Percentiles rank a stretch among this genome's conserved stretches.
phyloP scores from a whole-genome alignment of 2,113 vertebrate species.

The Plotosus lineatus region DNA sequence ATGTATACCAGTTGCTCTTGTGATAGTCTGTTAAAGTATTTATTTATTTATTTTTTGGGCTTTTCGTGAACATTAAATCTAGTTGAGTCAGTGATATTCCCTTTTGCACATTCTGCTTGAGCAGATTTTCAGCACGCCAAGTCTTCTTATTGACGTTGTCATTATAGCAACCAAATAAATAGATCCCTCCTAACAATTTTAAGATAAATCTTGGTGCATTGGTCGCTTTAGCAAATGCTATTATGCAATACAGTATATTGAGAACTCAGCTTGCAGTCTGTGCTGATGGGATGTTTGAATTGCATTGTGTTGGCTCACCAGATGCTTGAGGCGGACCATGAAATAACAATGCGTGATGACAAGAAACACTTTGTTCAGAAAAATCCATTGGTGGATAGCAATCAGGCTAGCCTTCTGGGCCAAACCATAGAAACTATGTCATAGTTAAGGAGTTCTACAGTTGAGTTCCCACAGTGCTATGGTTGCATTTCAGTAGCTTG shows the following conservation, averaged over 20 bases:
- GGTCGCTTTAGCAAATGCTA: conserved; percentile 65
- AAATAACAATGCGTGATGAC: conserved; percentile 46
- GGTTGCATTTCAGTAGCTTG: neutral
- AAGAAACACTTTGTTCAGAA: conserved; percentile 32
- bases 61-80: neutral
- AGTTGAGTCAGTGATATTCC: neutral
- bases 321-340: conserved; percentile 51
- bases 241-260: conserved; percentile 69
- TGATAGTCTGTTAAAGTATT: no score
- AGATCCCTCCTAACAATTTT: conserved; percentile 62
- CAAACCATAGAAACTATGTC: neutral
- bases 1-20: no score
- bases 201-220: conserved; percentile 67
- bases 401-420: neutral
- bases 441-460: neutral
- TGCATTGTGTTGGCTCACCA: conserved; percentile 63
- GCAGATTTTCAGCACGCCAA: conserved; percentile 1
- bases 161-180: conserved; percentile 58
- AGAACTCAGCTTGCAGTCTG: conserved; percentile 57
- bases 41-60: neutral
- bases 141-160: conserved; percentile 31
- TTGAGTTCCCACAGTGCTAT: neutral
- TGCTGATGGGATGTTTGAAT: conserved; percentile 61
- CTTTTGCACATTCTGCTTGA: neutral
- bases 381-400: conserved; percentile 27